phyloP scores from a whole-genome alignment of 2,888 invertebrate genomes.

The Lithophane socia region DNA sequence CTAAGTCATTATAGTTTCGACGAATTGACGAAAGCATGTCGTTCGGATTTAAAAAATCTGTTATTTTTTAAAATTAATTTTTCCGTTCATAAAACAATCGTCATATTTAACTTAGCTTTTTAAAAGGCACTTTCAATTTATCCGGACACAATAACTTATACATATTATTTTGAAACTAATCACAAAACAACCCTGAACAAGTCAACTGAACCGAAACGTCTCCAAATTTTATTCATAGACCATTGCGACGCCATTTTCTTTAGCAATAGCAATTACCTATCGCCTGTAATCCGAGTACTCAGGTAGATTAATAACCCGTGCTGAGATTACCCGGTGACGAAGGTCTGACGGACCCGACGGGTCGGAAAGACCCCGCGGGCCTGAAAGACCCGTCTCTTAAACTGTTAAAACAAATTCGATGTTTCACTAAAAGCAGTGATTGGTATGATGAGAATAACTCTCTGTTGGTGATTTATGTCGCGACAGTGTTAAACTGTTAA shows the following conservation, averaged over 20 bases:
- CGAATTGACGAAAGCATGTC: too few species aligned
- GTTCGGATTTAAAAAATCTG: too few species aligned
- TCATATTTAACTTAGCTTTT: too few species aligned
- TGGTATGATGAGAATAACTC: conserved; percentile 29
- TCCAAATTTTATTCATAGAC: conserved; percentile 58
- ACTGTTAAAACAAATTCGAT: conserved; percentile 66
- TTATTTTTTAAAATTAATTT: too few species aligned
- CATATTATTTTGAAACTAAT: too few species aligned
- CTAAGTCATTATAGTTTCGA: too few species aligned
- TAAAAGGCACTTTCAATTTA: too few species aligned
- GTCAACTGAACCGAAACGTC: conserved; percentile 18
- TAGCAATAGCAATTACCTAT: conserved; percentile 64
- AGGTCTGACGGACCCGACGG: conserved; percentile 66
- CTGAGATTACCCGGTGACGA: conserved; percentile 69
- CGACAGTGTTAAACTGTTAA: conserved; percentile 11
- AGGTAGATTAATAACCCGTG: conserved; percentile 69
- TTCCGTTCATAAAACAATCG: too few species aligned
- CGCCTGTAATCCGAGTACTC: conserved; percentile 63
- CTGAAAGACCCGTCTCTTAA: conserved; percentile 48
- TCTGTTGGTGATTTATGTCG: conserved; percentile 18
- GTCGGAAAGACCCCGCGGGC: conserved; percentile 48
- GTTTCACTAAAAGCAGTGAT: conserved; percentile 58
- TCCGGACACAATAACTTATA: too few species aligned
- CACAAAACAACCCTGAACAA: not conserved
- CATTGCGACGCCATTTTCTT: conserved; percentile 58